phyloP scores from a whole-genome alignment of 2,888 invertebrate species.

The Mythimna impura region DNA sequence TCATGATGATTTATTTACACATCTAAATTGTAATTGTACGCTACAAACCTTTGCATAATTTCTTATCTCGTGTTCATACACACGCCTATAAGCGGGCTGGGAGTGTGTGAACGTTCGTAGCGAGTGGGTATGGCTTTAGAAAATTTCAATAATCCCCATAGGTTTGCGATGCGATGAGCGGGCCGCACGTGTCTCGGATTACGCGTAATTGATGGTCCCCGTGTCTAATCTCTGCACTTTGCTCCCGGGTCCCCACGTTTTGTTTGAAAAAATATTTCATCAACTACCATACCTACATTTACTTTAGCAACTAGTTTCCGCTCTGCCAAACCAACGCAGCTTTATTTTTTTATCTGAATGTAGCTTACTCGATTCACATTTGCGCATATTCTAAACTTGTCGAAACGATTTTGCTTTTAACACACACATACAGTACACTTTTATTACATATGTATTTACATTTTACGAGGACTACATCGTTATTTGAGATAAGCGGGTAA shows the following conservation, averaged over 20 bases:
- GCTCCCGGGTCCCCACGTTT: conserved; percentile 66
- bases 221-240: conserved; percentile 88
- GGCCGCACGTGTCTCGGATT: conserved; percentile 87
- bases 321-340: conserved; percentile 11
- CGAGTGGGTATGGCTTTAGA: conserved; percentile 68
- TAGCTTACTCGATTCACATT: conserved; percentile 18
- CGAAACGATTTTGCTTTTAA: conserved; percentile 45
- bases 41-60: conserved; percentile 54
- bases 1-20: conserved; percentile 35
- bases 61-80: conserved; percentile 60
- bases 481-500: conserved; percentile 57
- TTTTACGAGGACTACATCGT: conserved; percentile 54
- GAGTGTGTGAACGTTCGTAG: conserved; percentile 59
- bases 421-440: conserved; percentile 42
- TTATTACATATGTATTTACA: conserved; percentile 56
- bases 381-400: conserved; percentile 44
- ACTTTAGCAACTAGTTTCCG: conserved; percentile 37
- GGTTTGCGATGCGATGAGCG: conserved; percentile 81
- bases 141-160: conserved; percentile 87
- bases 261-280: conserved; percentile 55
- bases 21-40: conserved; percentile 34
- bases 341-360: conserved; percentile 39
- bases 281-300: conserved; percentile 43
- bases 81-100: conserved; percentile 32
- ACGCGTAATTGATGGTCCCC: conserved; percentile 87